Evolutionary conservation across 1,140 invertebrate species (phyloP), one percentile per base, ranked within the genome.

Genomic region (Drosophila malerkotliana): DNA sequence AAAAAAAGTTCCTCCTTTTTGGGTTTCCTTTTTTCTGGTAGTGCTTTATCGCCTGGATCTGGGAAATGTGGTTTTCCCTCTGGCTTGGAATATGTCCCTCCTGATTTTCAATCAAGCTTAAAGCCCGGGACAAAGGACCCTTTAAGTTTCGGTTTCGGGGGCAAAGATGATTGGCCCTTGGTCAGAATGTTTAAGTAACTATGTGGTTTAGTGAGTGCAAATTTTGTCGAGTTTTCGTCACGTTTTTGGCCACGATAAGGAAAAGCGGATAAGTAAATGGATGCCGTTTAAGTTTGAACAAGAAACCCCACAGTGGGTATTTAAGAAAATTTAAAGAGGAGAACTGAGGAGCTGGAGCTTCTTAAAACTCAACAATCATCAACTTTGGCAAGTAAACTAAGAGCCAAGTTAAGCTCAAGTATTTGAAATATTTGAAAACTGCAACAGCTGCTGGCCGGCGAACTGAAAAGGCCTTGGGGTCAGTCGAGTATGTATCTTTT

Each of bases 191-290:
- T 57, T 64, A 39, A 56, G 66, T 68, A 84, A 76, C 64, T 77
- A 68, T 69, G 77, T 68, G 77, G 77, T 63, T 84, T 85, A 84
- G 67, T 81, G 68, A 75, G 81, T 84, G 81, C 59, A 77, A 74
- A 73, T 73, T 83, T 72, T 68, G 72, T 57, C 47, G 56, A 76
- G 57, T 77, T 80, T 81, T 77, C 81, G 81, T 85, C 81, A 84
- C 82, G 81, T 84, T 77, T 85, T 62, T 30, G 14, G 41, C 5
- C 5, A 12, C 4, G 26, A 37, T 8, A 1, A 2, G 44, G 18
- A 47, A 44, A 44, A 44, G 41, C 10, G 41, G 15, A 44, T 44
- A 44, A 37, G 34, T 37, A 37, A 37, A n/a, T 37, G 12, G 34
- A 37, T n/a, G 12, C n/a, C 34, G 34, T 12, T 37, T 37, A 37